phyloP scores from a whole-genome alignment of 1,140 invertebrate genomes.

The Caenorhabditis brenneri region DNA sequence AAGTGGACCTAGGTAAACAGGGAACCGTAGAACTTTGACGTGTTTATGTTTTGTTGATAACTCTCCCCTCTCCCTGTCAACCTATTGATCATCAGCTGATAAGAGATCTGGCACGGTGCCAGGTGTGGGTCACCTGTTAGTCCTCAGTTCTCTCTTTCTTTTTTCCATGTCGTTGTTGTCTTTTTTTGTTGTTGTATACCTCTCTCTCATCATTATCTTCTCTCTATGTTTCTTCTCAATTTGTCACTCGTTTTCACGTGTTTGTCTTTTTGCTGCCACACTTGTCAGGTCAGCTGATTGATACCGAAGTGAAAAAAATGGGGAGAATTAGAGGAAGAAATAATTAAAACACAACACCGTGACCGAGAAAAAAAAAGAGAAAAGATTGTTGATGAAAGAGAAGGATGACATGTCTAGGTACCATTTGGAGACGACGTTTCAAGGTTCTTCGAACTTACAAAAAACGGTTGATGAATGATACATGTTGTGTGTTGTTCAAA shows the following conservation, averaged over 20 bases:
- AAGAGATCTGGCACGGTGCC: conserved; percentile 32
- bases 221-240: not conserved
- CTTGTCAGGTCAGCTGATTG: conserved; percentile 28
- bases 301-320: not conserved
- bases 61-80: not conserved
- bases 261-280: conserved; percentile 38
- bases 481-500: no score
- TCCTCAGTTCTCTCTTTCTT: not conserved
- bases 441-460: not conserved
- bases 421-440: not conserved
- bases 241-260: conserved; percentile 27
- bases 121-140: conserved; percentile 31
- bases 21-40: not conserved
- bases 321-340: not conserved
- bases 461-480: not conserved
- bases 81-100: conserved; percentile 26
- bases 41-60: conserved; percentile 11
- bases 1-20: no score
- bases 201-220: not conserved
- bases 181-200: not conserved
- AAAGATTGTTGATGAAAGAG: no score
- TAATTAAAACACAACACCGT: no score
- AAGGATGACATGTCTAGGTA: not conserved
- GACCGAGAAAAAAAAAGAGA: not conserved
- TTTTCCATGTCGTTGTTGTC: conserved; percentile 26